Percentiles rank a stretch among this genome's conserved stretches.
These are phyloP conservation scores for Eulemur coronatus DNA, from an alignment of 2,797 vertebrate genomes.

Conservation along the genomic window DNA sequence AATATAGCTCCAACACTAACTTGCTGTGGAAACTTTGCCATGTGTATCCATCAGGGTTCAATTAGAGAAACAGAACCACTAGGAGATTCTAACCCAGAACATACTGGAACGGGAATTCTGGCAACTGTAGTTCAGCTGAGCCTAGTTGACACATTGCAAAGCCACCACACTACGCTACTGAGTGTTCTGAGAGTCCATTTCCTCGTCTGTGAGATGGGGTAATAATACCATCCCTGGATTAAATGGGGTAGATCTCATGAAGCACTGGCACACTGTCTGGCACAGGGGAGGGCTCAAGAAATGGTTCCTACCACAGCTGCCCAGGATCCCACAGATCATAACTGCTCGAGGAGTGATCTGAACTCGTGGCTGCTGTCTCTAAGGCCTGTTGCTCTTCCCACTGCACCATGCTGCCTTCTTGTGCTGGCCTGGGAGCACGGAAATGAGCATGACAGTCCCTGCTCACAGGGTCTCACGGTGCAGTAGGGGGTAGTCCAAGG, in stretches of 20 bases:
- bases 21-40: neutral
- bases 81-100: neutral
- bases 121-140: constrained; percentile 35
- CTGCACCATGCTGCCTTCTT: neutral
- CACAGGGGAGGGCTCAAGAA: neutral
- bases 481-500: neutral
- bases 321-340: neutral
- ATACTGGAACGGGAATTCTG: neutral
- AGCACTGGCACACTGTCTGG: neutral
- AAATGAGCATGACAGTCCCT: neutral
- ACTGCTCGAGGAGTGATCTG: neutral
- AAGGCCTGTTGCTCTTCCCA: neutral
- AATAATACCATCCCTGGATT: neutral
- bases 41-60: neutral
- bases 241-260: neutral
- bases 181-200: neutral
- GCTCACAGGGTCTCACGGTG: neutral
- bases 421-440: neutral
- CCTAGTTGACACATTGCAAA: neutral
- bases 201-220: neutral
- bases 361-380: neutral
- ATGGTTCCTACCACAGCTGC: neutral
- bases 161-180: neutral
- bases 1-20: neutral
- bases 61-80: neutral